Percentiles rank a stretch among this genome's conserved stretches.
These are phyloP conservation scores for Heloderma charlesbogerti DNA, from an alignment of 2,113 vertebrate genomes.

Conservation along the genomic window DNA sequence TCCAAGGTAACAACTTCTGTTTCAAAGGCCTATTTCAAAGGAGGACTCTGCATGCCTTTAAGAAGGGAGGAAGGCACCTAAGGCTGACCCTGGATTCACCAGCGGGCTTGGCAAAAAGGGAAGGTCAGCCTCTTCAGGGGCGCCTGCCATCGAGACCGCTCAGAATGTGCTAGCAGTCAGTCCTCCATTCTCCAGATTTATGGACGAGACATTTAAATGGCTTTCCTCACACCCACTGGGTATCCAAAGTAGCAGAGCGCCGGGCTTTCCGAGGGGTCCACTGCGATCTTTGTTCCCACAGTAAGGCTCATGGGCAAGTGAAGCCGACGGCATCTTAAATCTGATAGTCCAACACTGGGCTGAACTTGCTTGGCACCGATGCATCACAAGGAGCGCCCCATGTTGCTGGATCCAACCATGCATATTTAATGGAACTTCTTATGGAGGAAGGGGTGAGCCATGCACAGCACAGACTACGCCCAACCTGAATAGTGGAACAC, in stretches of 20 bases:
- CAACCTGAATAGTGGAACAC: not conserved
- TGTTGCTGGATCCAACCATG: not conserved
- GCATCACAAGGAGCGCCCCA: no score
- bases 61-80: not conserved
- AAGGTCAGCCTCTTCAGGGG: not conserved
- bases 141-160: not conserved
- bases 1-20: not conserved
- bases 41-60: no score
- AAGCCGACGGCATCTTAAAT: not conserved
- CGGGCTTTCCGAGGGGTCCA: not conserved
- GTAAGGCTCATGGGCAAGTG: not conserved
- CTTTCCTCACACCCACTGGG: not conserved
- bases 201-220: not conserved
- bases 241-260: not conserved
- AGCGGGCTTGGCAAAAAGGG: not conserved
- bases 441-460: not conserved
- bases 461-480: not conserved
- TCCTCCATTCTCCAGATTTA: not conserved
- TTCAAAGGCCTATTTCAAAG: not conserved
- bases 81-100: no score
- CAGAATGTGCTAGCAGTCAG: not conserved
- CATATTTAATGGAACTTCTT: not conserved
- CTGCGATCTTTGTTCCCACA: not conserved
- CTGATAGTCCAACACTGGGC: rapidly evolving
- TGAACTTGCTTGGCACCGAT: no score